phyloP scores from a whole-genome alignment of 2,797 vertebrate genomes.

The Hoplostethus atlanticus region DNA sequence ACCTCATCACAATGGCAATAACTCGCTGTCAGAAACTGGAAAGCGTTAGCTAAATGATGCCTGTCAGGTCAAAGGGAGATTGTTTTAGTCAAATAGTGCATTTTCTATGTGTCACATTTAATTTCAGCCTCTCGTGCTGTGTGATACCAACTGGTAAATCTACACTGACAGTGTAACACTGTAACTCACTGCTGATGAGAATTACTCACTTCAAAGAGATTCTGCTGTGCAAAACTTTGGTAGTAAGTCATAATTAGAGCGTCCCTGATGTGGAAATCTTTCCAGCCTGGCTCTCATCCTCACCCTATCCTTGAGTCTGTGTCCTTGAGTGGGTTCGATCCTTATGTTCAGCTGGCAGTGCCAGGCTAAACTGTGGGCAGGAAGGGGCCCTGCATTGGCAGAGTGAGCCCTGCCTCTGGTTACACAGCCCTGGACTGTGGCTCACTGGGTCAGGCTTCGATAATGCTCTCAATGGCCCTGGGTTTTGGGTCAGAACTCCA shows the following conservation, averaged over 20 bases:
- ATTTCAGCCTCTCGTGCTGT: conserved; percentile 34
- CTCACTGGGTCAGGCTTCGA: conserved; percentile 60
- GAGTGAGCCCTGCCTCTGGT: conserved; percentile 41
- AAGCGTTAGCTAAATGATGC: conserved; percentile 28
- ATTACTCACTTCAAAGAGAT: conserved; percentile 6
- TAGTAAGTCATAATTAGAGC: neutral
- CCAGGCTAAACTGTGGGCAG: conserved; percentile 33
- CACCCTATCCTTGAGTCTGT: conserved; percentile 39
- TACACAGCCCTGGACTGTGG: conserved; percentile 46
- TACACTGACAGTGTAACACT: conserved; percentile 25
- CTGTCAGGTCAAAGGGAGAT: conserved; percentile 37
- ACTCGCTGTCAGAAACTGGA: conserved; percentile 54
- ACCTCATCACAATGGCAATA: conserved; percentile 50
- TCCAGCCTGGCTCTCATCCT: neutral
- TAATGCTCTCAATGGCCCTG: conserved; percentile 38
- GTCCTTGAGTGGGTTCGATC: conserved; percentile 53
- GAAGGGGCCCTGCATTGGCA: conserved; percentile 45
- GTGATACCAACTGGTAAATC: conserved; percentile 31
- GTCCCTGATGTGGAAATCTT: conserved; percentile 19
- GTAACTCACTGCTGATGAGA: conserved; percentile 18
- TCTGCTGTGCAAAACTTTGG: neutral
- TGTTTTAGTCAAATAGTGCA: conserved; percentile 45
- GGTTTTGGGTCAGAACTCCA: conserved; percentile 57
- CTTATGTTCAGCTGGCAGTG: conserved; percentile 58
- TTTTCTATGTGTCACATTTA: conserved; percentile 60